A percentile compares a stretch with the other conserved stretches of the same genome.
These are phyloP conservation scores for Toxonevra muliebris DNA, from an alignment of 2,888 invertebrate species.

Conservation along the genomic window DNA sequence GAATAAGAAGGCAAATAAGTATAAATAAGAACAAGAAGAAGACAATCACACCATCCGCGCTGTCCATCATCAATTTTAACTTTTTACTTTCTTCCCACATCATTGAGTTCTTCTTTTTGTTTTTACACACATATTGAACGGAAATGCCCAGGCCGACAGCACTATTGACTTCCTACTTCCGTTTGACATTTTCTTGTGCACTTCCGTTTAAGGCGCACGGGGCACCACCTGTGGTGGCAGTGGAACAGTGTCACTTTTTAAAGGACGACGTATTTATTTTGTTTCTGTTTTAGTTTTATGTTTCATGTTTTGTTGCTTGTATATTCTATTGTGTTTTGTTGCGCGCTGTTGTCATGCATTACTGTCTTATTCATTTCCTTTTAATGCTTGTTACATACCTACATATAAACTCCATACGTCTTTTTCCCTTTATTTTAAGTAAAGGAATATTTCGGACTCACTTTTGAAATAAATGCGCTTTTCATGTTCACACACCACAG, in stretches of 20 bases:
- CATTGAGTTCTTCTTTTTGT: no score
- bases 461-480: neutral
- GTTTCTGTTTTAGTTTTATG: neutral
- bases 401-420: no score
- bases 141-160: neutral
- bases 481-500: neutral
- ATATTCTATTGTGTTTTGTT: no score
- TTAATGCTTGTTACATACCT: neutral
- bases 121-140: neutral
- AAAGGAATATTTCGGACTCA: no score
- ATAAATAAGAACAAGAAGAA: neutral
- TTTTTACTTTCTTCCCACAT: neutral
- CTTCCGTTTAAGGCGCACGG: neutral
- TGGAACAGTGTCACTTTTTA: neutral
- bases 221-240: constrained; percentile 5
- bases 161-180: constrained; percentile 3
- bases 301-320: neutral
- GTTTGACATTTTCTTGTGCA: neutral
- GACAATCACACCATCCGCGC: neutral
- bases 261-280: neutral
- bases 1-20: neutral
- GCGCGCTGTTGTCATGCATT: neutral
- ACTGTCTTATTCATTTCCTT: neutral
- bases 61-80: constrained; percentile 9
- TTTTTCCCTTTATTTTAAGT: no score